Conservation (phyloP, 2,888 invertebrate species). For the Stenchaetothrips biformis region DNA sequence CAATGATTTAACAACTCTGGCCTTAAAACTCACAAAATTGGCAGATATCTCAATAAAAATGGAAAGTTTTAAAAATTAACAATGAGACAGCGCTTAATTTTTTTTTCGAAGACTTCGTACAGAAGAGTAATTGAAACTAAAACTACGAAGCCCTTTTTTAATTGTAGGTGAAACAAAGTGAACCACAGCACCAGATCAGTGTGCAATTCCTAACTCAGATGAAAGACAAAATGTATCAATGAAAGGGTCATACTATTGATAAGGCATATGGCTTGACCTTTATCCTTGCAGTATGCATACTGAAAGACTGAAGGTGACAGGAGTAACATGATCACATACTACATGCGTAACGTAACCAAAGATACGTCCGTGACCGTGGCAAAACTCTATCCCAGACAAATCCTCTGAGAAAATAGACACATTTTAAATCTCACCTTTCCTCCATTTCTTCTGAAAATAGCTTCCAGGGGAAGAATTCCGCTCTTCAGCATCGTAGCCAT, state of each 20-base stretch:
- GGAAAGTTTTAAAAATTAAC: too few relatives aligned
- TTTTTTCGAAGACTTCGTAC: too few relatives aligned
- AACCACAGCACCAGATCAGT: too few relatives aligned
- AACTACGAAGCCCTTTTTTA: too few relatives aligned
- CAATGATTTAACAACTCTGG: background rate
- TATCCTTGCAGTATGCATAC: background rate
- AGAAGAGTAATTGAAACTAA: too few relatives aligned
- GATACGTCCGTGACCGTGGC: background rate
- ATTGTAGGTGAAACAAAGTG: too few relatives aligned
- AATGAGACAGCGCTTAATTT: too few relatives aligned
- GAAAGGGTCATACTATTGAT: background rate
- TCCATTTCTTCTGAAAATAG: conserved; percentile 62
- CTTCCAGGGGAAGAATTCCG: conserved; percentile 64
- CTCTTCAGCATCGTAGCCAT: conserved; percentile 78
- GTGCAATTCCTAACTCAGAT: too few relatives aligned
- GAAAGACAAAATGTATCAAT: too few relatives aligned
- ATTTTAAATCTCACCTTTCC: conserved; percentile 58
- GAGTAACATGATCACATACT: background rate
- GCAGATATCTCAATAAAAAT: too few relatives aligned
- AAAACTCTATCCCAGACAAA: background rate
- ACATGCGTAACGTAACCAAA: background rate
- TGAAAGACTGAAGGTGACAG: conserved; percentile 12
- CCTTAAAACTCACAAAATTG: too few relatives aligned
- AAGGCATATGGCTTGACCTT: background rate
- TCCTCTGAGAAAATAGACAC: background rate